phyloP scores from a whole-genome alignment of 23 tunicate genomes.

The Phallusia fumigata region DNA sequence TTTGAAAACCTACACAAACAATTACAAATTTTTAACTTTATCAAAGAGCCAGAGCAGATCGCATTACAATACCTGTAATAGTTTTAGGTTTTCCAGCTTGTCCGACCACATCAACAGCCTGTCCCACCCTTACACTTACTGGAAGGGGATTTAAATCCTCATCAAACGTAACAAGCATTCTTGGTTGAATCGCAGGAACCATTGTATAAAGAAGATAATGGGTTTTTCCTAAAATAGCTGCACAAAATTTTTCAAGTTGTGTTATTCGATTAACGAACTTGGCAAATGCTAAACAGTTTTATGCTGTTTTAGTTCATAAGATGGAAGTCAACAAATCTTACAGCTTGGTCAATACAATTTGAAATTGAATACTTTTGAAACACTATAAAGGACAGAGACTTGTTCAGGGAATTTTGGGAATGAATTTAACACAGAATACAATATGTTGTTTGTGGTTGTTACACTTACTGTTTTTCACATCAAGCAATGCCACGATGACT shows the following conservation, averaged over 20 bases:
- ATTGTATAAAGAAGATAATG: slow-evolving; percentile 90
- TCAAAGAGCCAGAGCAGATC: background rate
- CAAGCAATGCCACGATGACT: slow-evolving; percentile 71
- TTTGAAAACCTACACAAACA: slow-evolving; percentile 72
- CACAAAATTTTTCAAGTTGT: background rate
- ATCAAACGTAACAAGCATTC: slow-evolving; percentile 89
- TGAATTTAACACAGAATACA: background rate
- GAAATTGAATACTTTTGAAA: too few relatives aligned
- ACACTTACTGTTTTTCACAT: slow-evolving; percentile 77
- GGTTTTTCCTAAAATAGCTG: slow-evolving; percentile 82
- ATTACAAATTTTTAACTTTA: background rate
- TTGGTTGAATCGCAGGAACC: slow-evolving; percentile 95
- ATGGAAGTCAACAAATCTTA: too few relatives aligned
- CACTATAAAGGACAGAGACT: too few relatives aligned
- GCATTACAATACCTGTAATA: slow-evolving; percentile 65
- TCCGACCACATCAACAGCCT: slow-evolving; percentile 98
- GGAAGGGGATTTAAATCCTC: slow-evolving; percentile 83
- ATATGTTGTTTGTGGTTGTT: background rate
- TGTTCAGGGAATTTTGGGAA: background rate
- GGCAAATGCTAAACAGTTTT: too few relatives aligned
- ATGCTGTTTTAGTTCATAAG: too few relatives aligned
- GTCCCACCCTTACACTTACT: slow-evolving; percentile 95
- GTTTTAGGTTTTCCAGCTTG: slow-evolving; percentile 99
- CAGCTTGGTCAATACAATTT: too few relatives aligned
- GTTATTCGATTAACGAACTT: too few relatives aligned